These are phyloP conservation scores for Proisotoma minuta DNA, from an alignment of 2,888 invertebrate species.

Conservation along the genomic window DNA sequence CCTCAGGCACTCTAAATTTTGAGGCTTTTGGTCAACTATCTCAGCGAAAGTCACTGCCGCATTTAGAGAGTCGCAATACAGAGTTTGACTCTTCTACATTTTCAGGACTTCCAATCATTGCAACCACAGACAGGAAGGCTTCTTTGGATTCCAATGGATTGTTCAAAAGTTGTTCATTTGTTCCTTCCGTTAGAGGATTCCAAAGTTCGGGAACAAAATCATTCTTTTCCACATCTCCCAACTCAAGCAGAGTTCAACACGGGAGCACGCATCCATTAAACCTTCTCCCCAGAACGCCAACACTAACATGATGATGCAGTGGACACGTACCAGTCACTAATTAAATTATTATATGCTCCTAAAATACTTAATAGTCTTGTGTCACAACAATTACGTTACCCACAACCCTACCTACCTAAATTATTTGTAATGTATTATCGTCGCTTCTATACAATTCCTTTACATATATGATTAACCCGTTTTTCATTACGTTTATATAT, in stretches of 20 bases:
- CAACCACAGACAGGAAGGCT: constrained; percentile 41
- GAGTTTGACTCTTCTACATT: constrained; percentile 33
- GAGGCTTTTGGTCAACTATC: constrained; percentile 34
- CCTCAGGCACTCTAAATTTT: constrained; percentile 30
- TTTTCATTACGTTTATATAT: not conserved
- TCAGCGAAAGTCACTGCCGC: constrained; percentile 45
- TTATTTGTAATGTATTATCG: too few relatives aligned
- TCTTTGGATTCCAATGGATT: constrained; percentile 44
- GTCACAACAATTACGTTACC: too few relatives aligned
- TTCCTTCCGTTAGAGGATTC: constrained; percentile 40
- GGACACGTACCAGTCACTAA: too few relatives aligned
- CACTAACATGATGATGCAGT: too few relatives aligned
- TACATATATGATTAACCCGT: not conserved
- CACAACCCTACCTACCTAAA: too few relatives aligned
- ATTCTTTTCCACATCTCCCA: constrained; percentile 32
- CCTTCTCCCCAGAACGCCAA: constrained; percentile 60
- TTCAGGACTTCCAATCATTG: constrained; percentile 30
- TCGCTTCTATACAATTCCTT: not conserved
- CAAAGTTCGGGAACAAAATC: constrained; percentile 36
- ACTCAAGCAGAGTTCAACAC: constrained; percentile 61
- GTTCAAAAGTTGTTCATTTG: constrained; percentile 36
- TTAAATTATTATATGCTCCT: too few relatives aligned
- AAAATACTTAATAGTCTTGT: too few relatives aligned
- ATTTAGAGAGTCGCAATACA: constrained; percentile 20
- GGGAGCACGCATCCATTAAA: constrained; percentile 89